Base-by-base conservation (phyloP, 1,140 invertebrate genomes). In the Campoletis sonorensis region DNA sequence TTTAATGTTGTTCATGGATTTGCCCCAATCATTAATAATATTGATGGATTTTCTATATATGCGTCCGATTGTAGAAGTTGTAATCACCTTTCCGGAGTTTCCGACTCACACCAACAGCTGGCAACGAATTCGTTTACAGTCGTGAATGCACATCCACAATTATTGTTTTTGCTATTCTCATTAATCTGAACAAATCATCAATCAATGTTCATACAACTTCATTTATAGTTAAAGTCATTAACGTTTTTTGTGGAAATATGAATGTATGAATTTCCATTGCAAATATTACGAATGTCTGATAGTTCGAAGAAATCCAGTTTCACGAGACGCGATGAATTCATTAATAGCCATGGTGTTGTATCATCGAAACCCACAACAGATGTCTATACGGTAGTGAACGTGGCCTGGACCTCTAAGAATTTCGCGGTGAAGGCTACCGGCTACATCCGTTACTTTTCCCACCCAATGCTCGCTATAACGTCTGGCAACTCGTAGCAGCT, bases 391-490 rank as follows among this genome's bases (percentile, higher is more conserved):
- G 54, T 21, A 1, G 1, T 5, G 18, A 58, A 54, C 49, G 54
- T 58, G 54, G 54, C 54, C 54, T 58, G 54, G 54, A 58, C 54
- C 54, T 58, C 16, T 58, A 58, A 58, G 54, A 58, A 58, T 58
- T 58, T 58, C 54, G 54, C 54, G 54, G 54, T 58, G 54, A 58
- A 58, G 54, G 54, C 54, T 58, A 58, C 21, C n/a, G 54, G 54
- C 54, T 58, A 58, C 21, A 58, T 21, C 54, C 54, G 54, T 58
- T 58, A 58, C 54, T 58, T 58, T 58, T 58, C 54, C 16, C 16
- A 8, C 54, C 18, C 54, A 21, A 5, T 18, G 21, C 54, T n/a
- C 54, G 54, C 21, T n/a, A 4, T 58, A 21, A 58, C 18, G 18
- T 58, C 10, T n/a, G 1, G 54, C 54, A n/a, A n/a, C 54, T 58